These are phyloP conservation scores for Odobenus rosmarus DNA, from an alignment of 2,113 vertebrate genomes.

Conservation along the genomic window DNA sequence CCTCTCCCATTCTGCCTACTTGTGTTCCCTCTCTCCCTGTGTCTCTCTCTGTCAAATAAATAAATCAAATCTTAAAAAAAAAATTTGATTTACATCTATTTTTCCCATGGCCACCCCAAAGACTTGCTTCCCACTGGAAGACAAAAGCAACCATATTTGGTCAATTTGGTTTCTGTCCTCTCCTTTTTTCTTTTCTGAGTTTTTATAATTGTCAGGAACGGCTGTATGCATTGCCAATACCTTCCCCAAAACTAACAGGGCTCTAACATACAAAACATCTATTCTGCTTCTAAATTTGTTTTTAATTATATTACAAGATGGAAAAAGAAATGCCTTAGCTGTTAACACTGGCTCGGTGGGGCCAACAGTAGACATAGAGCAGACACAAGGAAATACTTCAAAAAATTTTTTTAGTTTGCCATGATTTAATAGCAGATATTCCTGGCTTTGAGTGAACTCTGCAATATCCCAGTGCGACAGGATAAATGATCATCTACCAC, in stretches of 20 bases:
- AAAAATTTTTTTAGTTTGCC: slow-evolving; percentile 80
- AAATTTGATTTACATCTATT: slow-evolving; percentile 61
- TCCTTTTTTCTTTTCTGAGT: slow-evolving; percentile 60
- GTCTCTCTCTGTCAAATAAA: too few relatives aligned
- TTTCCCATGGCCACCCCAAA: slow-evolving; percentile 26
- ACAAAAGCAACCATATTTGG: slow-evolving; percentile 80
- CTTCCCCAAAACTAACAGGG: slow-evolving; percentile 80
- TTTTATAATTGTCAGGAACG: slow-evolving; percentile 80
- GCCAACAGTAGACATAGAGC: slow-evolving; percentile 86
- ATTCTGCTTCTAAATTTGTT: slow-evolving; percentile 87
- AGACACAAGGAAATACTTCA: slow-evolving; percentile 86
- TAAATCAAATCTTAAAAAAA: background rate
- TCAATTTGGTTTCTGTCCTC: slow-evolving; percentile 72
- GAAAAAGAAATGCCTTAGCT: slow-evolving; percentile 84
- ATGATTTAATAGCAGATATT: slow-evolving; percentile 86
- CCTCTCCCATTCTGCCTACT: too few relatives aligned
- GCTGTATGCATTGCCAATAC: slow-evolving; percentile 76
- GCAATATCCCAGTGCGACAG: slow-evolving; percentile 83
- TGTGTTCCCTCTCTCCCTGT: too few relatives aligned
- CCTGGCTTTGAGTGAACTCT: slow-evolving; percentile 84
- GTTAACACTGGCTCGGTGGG: slow-evolving; percentile 83
- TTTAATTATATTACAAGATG: slow-evolving; percentile 88
- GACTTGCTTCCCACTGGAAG: slow-evolving; percentile 68
- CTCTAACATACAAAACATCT: slow-evolving; percentile 83
- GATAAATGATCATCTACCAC: slow-evolving; percentile 82